Evolutionary conservation across 2,888 invertebrate species (phyloP).

Genomic region (Oligia latruncula): DNA sequence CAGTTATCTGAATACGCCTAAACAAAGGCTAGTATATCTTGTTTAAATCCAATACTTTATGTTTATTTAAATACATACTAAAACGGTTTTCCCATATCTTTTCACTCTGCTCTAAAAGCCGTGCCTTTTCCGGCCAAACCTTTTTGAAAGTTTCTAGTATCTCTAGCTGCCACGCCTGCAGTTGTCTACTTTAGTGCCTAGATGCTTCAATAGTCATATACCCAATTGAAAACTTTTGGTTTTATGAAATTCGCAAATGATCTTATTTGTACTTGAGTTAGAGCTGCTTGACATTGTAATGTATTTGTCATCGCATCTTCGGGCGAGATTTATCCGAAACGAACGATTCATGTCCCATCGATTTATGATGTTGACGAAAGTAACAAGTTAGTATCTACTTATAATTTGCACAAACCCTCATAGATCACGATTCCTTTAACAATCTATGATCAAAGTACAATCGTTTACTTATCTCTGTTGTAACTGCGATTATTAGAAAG

Average conservation of each 20-base stretch:
- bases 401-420: conserved; percentile 43
- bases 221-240: conserved; percentile 19
- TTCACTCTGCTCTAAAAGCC: conserved; percentile 45
- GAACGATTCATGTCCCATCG: conserved; percentile 38
- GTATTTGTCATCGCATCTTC: conserved; percentile 36
- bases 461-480: conserved; percentile 43
- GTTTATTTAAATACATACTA: conserved; percentile 5
- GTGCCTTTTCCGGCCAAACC: conserved; percentile 63
- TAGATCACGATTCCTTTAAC: conserved; percentile 55
- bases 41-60: conserved; percentile 4
- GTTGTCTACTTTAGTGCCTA: conserved; percentile 10
- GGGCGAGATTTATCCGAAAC: conserved; percentile 44
- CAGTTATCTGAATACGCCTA: background rate
- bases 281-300: conserved; percentile 3
- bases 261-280: conserved; percentile 43
- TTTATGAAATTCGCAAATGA: conserved; percentile 23
- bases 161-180: conserved; percentile 43
- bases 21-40: conserved; percentile 10
- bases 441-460: conserved; percentile 42
- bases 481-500: conserved; percentile 60
- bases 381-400: conserved; percentile 20
- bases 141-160: conserved; percentile 58
- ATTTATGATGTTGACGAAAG: conserved; percentile 56
- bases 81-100: conserved; percentile 44
- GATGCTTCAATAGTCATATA: conserved; percentile 42